Conservation (phyloP, 2,888 invertebrate species). For the Smittia aterrima region DNA sequence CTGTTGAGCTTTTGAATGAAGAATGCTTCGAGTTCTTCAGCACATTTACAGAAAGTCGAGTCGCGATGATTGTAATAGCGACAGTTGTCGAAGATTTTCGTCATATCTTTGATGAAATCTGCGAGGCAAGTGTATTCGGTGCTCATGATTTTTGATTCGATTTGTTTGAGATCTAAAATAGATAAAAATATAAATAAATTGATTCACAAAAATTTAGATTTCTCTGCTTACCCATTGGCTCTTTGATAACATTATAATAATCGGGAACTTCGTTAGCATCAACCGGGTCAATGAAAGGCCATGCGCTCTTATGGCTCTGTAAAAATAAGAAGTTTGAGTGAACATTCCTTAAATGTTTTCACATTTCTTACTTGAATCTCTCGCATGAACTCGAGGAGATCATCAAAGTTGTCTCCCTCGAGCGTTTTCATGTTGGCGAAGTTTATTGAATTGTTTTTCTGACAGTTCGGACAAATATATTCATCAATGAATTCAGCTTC, state of each 20-base stretch:
- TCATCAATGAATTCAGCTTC: slow-evolving; percentile 94
- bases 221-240: slow-evolving; percentile 86
- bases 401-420: slow-evolving; percentile 74
- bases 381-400: slow-evolving; percentile 80
- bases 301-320: slow-evolving; percentile 90
- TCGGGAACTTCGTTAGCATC: slow-evolving; percentile 95
- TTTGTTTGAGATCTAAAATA: slow-evolving; percentile 83
- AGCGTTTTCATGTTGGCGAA: slow-evolving; percentile 87
- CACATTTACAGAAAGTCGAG: slow-evolving; percentile 94
- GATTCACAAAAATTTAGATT: no score
- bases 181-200: neutral
- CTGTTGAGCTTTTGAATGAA: slow-evolving; percentile 92
- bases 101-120: slow-evolving; percentile 97
- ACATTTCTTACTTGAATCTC: slow-evolving; percentile 69
- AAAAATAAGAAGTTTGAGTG: slow-evolving; percentile 40
- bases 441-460: slow-evolving; percentile 84
- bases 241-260: slow-evolving; percentile 93
- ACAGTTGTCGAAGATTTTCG: slow-evolving; percentile 98
- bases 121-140: slow-evolving; percentile 81
- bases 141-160: slow-evolving; percentile 82
- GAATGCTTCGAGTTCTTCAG: slow-evolving; percentile 90
- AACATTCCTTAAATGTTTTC: slow-evolving; percentile 41
- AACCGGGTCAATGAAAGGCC: slow-evolving; percentile 98
- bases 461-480: slow-evolving; percentile 95
- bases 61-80: slow-evolving; percentile 95